Evolutionary conservation across 1,140 invertebrate genomes (phyloP).

Genomic region (Lepidurus apus): DNA sequence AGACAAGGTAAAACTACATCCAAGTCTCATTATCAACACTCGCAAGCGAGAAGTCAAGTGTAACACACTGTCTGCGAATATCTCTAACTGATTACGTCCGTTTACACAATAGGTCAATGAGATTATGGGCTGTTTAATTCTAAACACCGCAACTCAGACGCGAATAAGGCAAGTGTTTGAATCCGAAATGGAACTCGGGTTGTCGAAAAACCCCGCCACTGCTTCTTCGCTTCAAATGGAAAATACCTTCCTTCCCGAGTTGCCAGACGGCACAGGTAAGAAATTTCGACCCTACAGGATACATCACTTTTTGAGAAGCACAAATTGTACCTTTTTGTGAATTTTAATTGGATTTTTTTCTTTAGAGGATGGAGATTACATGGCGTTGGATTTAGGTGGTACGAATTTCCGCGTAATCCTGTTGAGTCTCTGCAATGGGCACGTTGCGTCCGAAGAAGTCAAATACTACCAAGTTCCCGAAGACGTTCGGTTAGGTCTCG

Average conservation of each 20-base stretch:
- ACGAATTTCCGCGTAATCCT: conserved; percentile 73
- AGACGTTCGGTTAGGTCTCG: conserved; percentile 51
- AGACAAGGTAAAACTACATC: neutral
- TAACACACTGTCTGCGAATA: neutral
- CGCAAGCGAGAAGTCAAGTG: neutral
- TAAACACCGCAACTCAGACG: conserved; percentile 44
- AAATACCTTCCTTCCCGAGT: conserved; percentile 59
- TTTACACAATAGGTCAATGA: conserved; percentile 46
- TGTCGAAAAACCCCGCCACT: conserved; percentile 48
- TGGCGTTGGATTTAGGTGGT: conserved; percentile 72
- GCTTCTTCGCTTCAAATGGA: conserved; percentile 58
- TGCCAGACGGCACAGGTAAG: conserved; percentile 56
- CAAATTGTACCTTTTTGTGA: neutral
- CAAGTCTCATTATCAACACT: neutral
- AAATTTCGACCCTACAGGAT: neutral
- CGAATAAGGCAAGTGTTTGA: conserved; percentile 51
- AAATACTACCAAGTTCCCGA: conserved; percentile 55
- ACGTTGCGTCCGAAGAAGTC: conserved; percentile 47
- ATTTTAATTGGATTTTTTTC: conserved; percentile 32
- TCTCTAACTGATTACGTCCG: conserved; percentile 10
- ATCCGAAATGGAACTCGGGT: conserved; percentile 55
- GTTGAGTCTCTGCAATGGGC: conserved; percentile 53
- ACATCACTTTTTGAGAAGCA: neutral
- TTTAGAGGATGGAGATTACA: conserved; percentile 61
- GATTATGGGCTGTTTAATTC: conserved; percentile 43